Evolutionary conservation across 2,797 vertebrate genomes (phyloP), one percentile per base, ranked within the genome.

Genomic region (Typhlichthys subterraneus): DNA sequence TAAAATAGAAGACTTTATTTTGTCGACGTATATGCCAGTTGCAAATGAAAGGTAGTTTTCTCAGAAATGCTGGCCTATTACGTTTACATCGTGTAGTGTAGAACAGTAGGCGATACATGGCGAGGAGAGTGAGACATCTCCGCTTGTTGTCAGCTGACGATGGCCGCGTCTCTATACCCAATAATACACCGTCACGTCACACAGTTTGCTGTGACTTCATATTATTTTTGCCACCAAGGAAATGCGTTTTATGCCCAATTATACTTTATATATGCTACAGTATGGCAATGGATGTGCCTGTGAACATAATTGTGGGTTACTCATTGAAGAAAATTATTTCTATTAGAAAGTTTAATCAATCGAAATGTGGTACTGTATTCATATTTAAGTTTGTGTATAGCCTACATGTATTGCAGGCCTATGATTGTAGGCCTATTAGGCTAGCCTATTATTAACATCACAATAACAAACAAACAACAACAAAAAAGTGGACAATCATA

Each of bases 131-230:
- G 5, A 59, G 29, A 33, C 12, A 49, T 11, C 23, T 63, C 57
- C 62, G n/a, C 49, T 1, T 12, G 19, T 9, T 19, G 19, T 60
- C 17, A 59, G 68, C 57, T 61, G 72, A 73, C 59, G 58, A 79
- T 70, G 13, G 53, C 31, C 29, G 70, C 65, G 38, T 9, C 67
- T 67, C 33, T 64, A 50, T 12, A 66, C n/a, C 80, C 80, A 80
- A 83, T 76, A 15, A 63, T 52, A 61, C 23, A n/a, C 17, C 1
- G 56, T 59, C 79, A 85, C 15, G 42, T 80, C 84, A 88, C 83
- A 76, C 57, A 49, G 69, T 76, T 63, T 15, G 66, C 53, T 59
- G 52, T 17, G 57, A 54, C 67, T 64, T 74, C 64, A 46, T 69
- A 66, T 29, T 29, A 29, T 29, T 29, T 4, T 65, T 45, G 31